Evolutionary conservation across 2,113 vertebrate genomes (phyloP).

Genomic region (Drymodes brunneopygia): DNA sequence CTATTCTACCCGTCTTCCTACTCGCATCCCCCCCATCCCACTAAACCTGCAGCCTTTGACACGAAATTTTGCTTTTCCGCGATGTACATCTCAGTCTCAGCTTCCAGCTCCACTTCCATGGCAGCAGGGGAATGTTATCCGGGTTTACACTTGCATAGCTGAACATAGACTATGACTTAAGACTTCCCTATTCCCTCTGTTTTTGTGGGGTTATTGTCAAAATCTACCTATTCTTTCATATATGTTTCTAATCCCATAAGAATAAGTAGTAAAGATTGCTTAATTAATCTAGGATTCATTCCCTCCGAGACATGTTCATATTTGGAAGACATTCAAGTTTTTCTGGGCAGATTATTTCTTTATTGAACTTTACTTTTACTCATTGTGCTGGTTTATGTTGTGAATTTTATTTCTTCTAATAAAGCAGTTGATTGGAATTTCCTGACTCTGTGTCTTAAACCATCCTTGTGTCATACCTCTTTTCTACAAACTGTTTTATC

Average conservation of each 20-base stretch:
- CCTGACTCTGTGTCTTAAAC: not conserved
- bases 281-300: not conserved
- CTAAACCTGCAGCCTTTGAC: not conserved
- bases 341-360: not conserved
- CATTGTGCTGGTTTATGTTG: not conserved
- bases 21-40: fast-evolving
- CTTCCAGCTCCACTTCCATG: not conserved
- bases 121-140: not conserved
- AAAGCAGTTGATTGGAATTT: slow-evolving; percentile 34
- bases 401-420: slow-evolving; percentile 44
- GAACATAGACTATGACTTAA: not conserved
- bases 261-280: not conserved
- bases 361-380: not conserved
- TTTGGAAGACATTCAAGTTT: not conserved
- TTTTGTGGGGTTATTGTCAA: not conserved
- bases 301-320: not conserved
- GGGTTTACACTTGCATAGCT: fast-evolving
- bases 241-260: not conserved
- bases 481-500: not conserved
- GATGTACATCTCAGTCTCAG: not conserved
- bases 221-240: not conserved
- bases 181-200: not conserved
- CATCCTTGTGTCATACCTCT: not conserved
- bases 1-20: not conserved
- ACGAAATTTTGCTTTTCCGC: not conserved